Evolutionary conservation across 1,140 invertebrate genomes (phyloP), one percentile per base, ranked within the genome.

Genomic region (Drepana arcuata): DNA sequence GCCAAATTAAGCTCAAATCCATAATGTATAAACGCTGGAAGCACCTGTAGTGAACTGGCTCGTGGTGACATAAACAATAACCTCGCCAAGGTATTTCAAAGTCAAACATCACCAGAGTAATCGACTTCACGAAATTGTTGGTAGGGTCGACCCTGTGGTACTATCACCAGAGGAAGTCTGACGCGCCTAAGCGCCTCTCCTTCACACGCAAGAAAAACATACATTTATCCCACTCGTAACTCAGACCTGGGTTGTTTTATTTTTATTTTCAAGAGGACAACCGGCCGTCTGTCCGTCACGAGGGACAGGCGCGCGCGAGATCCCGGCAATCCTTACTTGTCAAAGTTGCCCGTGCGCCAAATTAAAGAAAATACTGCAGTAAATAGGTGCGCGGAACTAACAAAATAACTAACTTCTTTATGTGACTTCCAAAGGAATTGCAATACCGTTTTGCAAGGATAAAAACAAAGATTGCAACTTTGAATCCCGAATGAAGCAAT

Each of bases 21-120:
- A 77, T 73, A 70, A n/a, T 77, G 66, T 70, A 70, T 68, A 73
- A 69, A 50, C 47, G 47, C 50, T 57, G 41, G 41, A 64, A 61
- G 65, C 56, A 70, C 40, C 32, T 37, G 45, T 53, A 59, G 63
- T 67, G 61, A 65, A 51, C 43, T 55, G 56, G 43, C 38, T 60
- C 49, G 47, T 47, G 48, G 46, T 48, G 41, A 51, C 47, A 72
- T 71, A 68, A 66, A 72, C 68, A 75, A 69, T 57, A 56, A 55
- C 39, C 48, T 36, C 48, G 31, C 40, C 50, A 39, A 51, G 53
- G 51, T 62, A 77, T 72, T 77, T 72, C 63, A 72, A 77, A 73
- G 63, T 72, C 67, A 70, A 77, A 61, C 56, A 70, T 61, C 53
- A 57, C 33, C 34, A 40, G 28, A 35, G 70, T 70, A 74, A 77